phyloP scores from a whole-genome alignment of 2,113 vertebrate species.

The Phalacrocorax pelagicus region DNA sequence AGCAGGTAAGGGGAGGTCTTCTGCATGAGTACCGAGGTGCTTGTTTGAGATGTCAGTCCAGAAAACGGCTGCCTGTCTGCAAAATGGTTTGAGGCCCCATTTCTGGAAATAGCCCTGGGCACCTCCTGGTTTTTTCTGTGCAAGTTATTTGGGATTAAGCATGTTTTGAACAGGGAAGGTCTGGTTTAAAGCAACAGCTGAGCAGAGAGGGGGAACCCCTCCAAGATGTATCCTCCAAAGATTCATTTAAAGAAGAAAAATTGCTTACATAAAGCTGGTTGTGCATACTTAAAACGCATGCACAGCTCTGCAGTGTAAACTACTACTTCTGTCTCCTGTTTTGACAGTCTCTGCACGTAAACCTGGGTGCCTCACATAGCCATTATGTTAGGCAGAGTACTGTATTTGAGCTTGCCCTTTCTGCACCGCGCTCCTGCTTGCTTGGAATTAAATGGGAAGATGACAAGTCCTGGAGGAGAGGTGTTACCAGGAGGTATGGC shows the following conservation, averaged over 20 bases:
- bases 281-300: accelerated
- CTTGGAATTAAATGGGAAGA: neutral
- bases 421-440: neutral
- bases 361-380: neutral
- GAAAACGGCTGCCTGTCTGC: neutral
- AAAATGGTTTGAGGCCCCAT: neutral
- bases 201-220: neutral
- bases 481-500: neutral
- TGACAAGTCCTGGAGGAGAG: neutral
- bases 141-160: neutral
- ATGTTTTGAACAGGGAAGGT: neutral
- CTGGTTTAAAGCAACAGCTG: neutral
- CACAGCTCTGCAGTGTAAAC: neutral
- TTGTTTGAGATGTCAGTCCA: neutral
- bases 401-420: neutral
- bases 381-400: neutral
- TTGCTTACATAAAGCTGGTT: neutral
- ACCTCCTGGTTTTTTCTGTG: neutral
- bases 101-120: neutral
- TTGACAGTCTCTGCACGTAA: neutral
- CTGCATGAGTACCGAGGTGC: neutral
- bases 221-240: neutral
- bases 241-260: neutral
- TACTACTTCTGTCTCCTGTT: neutral
- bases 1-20: neutral